A percentile compares a stretch with the other conserved stretches of the same genome.
Conservation (phyloP, 2,797 vertebrate genomes). For the Holocentrus rufus region DNA sequence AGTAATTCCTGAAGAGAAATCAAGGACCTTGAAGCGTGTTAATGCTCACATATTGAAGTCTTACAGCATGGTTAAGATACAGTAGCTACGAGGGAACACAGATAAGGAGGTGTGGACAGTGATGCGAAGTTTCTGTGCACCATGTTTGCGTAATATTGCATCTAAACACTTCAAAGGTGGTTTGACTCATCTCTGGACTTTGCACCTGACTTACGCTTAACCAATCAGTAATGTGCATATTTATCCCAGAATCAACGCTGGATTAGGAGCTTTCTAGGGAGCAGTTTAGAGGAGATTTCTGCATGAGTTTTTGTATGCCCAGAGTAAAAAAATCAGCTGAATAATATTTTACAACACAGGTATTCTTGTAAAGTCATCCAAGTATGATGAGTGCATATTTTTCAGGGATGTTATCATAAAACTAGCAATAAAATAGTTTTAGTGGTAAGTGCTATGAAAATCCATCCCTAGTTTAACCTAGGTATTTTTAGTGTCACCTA, state of each 20-base stretch:
- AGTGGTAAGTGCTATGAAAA: no score
- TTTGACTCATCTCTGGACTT: slow-evolving; percentile 65
- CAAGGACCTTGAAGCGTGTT: slow-evolving; percentile 86
- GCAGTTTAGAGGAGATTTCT: slow-evolving; percentile 41
- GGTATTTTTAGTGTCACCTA: no score
- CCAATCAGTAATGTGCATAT: slow-evolving; percentile 63
- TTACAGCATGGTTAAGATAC: slow-evolving; percentile 83
- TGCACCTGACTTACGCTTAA: slow-evolving; percentile 55
- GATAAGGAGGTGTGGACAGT: slow-evolving; percentile 81
- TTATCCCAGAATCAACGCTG: slow-evolving; percentile 63
- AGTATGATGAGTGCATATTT: slow-evolving; percentile 8
- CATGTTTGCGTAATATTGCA: slow-evolving; percentile 75
- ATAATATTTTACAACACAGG: slow-evolving; percentile 33
- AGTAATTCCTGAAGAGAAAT: slow-evolving; percentile 83
- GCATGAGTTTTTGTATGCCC: slow-evolving; percentile 21
- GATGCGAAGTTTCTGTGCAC: slow-evolving; percentile 77
- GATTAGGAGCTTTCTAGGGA: slow-evolving; percentile 65
- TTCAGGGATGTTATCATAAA: neutral
- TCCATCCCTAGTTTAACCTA: no score
- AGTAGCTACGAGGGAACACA: slow-evolving; percentile 76
- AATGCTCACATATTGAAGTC: slow-evolving; percentile 85
- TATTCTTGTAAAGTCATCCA: slow-evolving; percentile 19
- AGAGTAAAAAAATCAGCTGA: slow-evolving; percentile 17
- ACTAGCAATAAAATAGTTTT: no score
- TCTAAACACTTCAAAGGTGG: slow-evolving; percentile 72